phyloP scores from a whole-genome alignment of 2,797 vertebrate genomes.

The Poeciliopsis turneri region DNA sequence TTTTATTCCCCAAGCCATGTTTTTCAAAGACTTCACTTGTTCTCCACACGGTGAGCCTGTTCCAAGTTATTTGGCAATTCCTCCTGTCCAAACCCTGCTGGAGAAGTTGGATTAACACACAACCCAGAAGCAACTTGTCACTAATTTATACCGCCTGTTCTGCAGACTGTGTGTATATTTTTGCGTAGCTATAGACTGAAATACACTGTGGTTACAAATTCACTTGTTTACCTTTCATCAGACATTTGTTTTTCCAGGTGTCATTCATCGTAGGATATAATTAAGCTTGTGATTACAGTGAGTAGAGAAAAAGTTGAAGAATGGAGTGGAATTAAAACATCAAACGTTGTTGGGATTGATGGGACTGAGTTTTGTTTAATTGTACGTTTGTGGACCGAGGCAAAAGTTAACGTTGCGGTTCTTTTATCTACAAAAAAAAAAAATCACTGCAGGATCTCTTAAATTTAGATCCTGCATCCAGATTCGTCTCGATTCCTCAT shows the following conservation, averaged over 20 bases:
- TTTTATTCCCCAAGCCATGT: not conserved
- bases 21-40: conserved; percentile 2
- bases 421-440: not conserved
- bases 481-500: not conserved
- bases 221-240: not conserved
- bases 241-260: not conserved
- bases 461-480: not conserved
- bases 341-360: not conserved
- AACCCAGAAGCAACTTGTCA: not conserved
- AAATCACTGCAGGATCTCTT: too few species aligned
- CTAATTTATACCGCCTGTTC: not conserved
- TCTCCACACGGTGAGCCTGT: conserved; percentile 12
- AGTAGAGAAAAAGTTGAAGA: not conserved
- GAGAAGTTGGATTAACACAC: conserved; percentile 12
- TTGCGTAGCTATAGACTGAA: not conserved
- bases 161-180: not conserved
- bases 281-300: not conserved
- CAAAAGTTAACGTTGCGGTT: not conserved
- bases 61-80: not conserved
- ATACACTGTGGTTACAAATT: not conserved
- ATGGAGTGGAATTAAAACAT: not conserved
- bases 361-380: not conserved
- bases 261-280: not conserved
- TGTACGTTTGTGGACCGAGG: not conserved
- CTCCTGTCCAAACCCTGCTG: conserved; percentile 4